Evolutionary conservation across 2,888 invertebrate species (phyloP).

Genomic region (Eupithecia abbreviata): DNA sequence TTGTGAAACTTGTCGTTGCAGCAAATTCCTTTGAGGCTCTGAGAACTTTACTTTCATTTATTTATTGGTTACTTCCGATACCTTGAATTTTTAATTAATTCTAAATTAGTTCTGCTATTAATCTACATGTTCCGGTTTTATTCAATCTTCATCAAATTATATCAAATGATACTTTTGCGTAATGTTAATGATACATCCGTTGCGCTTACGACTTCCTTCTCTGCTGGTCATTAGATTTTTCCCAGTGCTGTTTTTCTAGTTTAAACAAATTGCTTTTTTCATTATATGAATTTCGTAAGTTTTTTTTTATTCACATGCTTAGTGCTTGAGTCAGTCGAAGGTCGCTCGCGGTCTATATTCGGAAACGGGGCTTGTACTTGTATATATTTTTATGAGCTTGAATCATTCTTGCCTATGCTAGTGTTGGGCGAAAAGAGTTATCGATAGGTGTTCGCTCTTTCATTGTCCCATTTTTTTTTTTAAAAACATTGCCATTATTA

Average conservation of each 20-base stretch:
- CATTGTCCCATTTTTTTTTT: not conserved
- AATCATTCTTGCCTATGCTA: conserved; percentile 35
- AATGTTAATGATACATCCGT: conserved; percentile 2
- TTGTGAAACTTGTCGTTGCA: not conserved
- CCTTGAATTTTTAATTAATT: not conserved
- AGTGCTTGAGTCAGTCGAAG: conserved; percentile 65
- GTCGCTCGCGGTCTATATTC: conserved; percentile 67
- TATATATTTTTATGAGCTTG: conserved; percentile 54
- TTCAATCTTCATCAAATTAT: conserved; percentile 3
- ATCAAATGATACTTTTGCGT: not conserved
- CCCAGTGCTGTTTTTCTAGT: not conserved
- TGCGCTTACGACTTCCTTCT: conserved; percentile 1
- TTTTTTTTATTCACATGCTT: conserved; percentile 46
- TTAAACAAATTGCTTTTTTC: not conserved
- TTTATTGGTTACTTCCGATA: conserved; percentile 3
- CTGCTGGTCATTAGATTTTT: not conserved
- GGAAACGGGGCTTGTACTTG: conserved; percentile 48
- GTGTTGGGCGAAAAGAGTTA: conserved; percentile 23
- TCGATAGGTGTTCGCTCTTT: conserved; percentile 2
- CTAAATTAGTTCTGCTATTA: conserved; percentile 9
- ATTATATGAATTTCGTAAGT: not conserved
- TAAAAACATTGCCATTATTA: not conserved
- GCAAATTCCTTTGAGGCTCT: not conserved
- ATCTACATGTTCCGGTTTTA: conserved; percentile 5
- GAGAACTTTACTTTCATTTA: not conserved